Evolutionary conservation across 1,140 invertebrate genomes (phyloP).

Genomic region (Helicoverpa zea): DNA sequence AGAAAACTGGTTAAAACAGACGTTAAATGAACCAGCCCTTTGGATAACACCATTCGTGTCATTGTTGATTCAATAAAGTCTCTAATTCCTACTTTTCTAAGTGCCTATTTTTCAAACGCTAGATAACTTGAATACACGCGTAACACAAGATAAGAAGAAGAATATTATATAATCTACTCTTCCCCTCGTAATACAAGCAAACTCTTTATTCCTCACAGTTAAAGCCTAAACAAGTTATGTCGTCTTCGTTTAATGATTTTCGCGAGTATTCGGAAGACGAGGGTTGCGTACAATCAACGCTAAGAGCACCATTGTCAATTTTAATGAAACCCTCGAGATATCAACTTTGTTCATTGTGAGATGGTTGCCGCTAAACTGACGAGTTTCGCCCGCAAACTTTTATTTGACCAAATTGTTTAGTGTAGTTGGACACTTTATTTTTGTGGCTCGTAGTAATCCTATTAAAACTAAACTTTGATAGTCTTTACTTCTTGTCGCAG

Average conservation of each 20-base stretch:
- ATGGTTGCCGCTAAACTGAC: neutral
- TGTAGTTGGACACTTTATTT: slow-evolving; percentile 38
- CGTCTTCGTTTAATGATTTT: slow-evolving; percentile 51
- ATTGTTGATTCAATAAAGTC: too few species aligned
- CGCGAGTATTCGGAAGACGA: slow-evolving; percentile 31
- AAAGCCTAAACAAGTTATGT: slow-evolving; percentile 48
- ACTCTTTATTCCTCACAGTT: slow-evolving; percentile 37
- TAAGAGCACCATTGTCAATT: slow-evolving; percentile 59
- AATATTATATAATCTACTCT: neutral
- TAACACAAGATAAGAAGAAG: too few species aligned
- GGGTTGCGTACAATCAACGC: slow-evolving; percentile 52
- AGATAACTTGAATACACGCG: too few species aligned
- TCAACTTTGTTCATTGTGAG: slow-evolving; percentile 59
- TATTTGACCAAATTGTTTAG: slow-evolving; percentile 46
- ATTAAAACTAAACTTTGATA: neutral
- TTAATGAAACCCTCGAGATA: slow-evolving; percentile 60
- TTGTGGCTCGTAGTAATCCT: neutral
- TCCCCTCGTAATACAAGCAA: neutral
- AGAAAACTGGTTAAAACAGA: neutral
- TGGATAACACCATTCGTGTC: slow-evolving; percentile 1
- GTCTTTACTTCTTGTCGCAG: neutral
- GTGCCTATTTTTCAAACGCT: too few species aligned
- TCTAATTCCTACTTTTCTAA: too few species aligned
- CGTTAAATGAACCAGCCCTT: neutral
- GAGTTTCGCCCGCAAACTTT: slow-evolving; percentile 40